Percentiles rank a stretch among this genome's conserved stretches.
Conservation (phyloP, 2,113 vertebrate genomes). For the Phalacrocorax aristotelis region DNA sequence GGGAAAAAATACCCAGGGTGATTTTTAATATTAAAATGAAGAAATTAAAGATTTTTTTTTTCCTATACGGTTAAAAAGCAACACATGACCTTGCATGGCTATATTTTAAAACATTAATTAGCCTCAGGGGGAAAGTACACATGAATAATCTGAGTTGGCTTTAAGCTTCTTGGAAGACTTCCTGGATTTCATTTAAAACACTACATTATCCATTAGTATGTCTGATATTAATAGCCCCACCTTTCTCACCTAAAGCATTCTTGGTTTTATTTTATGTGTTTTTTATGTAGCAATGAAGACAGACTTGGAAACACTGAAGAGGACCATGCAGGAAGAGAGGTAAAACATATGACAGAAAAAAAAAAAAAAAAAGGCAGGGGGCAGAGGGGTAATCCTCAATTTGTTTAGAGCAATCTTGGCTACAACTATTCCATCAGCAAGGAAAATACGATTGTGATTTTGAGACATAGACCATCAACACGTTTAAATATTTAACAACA, state of each 20-base stretch:
- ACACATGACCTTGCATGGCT: background rate
- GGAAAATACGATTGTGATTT: background rate
- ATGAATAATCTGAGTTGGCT: background rate
- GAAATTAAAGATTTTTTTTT: background rate
- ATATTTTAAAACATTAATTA: background rate
- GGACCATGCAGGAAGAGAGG: background rate
- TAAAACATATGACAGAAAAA: background rate
- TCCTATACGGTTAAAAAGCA: background rate
- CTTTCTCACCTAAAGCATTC: background rate
- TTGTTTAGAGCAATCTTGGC: background rate
- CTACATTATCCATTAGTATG: background rate
- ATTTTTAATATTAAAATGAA: background rate
- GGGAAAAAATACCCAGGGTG: background rate
- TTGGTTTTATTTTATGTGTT: background rate
- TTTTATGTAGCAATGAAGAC: background rate
- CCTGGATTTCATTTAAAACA: background rate
- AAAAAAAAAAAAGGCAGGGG: background rate
- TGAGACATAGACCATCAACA: background rate
- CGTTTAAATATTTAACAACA: background rate
- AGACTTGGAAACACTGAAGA: background rate
- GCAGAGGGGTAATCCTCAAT: background rate
- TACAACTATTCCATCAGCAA: background rate
- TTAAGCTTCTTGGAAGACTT: background rate
- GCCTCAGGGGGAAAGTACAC: background rate
- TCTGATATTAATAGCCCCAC: background rate